Evolutionary conservation across 1,140 invertebrate species (phyloP), one percentile per base, ranked within the genome.

Genomic region (Helicoverpa zea): DNA sequence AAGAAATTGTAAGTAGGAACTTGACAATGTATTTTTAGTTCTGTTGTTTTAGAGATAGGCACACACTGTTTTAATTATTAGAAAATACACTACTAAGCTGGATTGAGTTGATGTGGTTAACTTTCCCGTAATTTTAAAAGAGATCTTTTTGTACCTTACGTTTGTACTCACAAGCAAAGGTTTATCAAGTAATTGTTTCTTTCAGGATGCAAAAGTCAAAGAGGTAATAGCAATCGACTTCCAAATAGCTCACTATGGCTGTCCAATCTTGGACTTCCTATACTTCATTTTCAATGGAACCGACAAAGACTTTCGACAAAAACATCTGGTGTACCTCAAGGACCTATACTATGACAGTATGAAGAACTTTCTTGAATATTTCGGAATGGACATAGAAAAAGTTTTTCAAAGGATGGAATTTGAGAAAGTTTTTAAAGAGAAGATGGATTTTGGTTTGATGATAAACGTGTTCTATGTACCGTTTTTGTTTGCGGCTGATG

Each of bases 191-290:
- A 47, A 18, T 13, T 68, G 58, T 78, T 75, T 47, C 81, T 86
- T 87, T 47, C 87, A 93, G 91, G 76, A 90, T 47, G 89, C 86
- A n/a, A 72, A 75, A 76, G 54, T 87, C 9, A 61, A 54, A 10
- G 86, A 92, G 56, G 81, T 90, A 1, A 83, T 91, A 61, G 81
- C 89, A 9, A 85, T 94, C 9, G 92, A 94, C 72, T 93, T 87
- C 51, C 92, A 94, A 77, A 84, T 91, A 30, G 75, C 90, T 18
- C 86, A 88, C 82, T 92, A 91, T 54, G 92, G 91, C 2, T 89
- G 84, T 54, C 91, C 91, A n/a, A 51, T 92, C 9, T 81, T 88
- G 2, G 92, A 94, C 54, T 86, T 94, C 2, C 81, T 92, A 18
- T 93, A 91, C 81, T 92, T 92, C 30, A 86, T 91, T 47, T 91